These are phyloP conservation scores for Saccostrea glomerata DNA, from an alignment of 1,140 invertebrate species.

Conservation along the genomic window DNA sequence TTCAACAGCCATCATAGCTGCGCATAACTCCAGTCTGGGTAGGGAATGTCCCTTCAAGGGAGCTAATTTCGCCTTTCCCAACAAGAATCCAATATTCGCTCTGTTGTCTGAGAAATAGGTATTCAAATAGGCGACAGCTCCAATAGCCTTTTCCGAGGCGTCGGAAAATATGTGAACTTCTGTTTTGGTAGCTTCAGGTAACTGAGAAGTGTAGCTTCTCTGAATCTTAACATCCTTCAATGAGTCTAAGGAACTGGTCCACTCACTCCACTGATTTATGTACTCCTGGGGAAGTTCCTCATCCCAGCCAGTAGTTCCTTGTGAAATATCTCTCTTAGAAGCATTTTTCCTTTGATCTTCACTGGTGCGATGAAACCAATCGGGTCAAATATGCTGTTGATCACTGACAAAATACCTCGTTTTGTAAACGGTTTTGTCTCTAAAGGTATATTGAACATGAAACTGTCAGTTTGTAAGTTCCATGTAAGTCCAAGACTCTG, in stretches of 20 bases:
- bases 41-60: slow-evolving; percentile 39
- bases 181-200: no score
- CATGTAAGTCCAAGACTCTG: slow-evolving; percentile 54
- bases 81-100: slow-evolving; percentile 29
- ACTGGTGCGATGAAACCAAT: slow-evolving; percentile 61
- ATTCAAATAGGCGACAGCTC: no score
- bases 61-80: slow-evolving; percentile 51
- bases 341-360: slow-evolving; percentile 49
- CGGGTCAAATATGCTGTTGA: slow-evolving; percentile 62
- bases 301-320: slow-evolving; percentile 60
- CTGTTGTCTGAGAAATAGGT: no score
- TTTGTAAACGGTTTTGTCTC: slow-evolving; percentile 49
- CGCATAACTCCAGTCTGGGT: slow-evolving; percentile 49
- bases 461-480: slow-evolving; percentile 46
- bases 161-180: no score
- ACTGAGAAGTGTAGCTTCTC: no score
- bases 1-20: slow-evolving; percentile 46
- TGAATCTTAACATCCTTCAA: slow-evolving; percentile 47
- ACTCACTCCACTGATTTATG: slow-evolving; percentile 28
- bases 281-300: slow-evolving; percentile 39
- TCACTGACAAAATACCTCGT: slow-evolving; percentile 52
- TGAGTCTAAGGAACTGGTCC: slow-evolving; percentile 19
- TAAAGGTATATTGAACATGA: slow-evolving; percentile 43
- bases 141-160: no score
- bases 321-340: slow-evolving; percentile 54